These are phyloP conservation scores for Catocala nupta DNA, from an alignment of 2,888 invertebrate genomes.

Conservation along the genomic window DNA sequence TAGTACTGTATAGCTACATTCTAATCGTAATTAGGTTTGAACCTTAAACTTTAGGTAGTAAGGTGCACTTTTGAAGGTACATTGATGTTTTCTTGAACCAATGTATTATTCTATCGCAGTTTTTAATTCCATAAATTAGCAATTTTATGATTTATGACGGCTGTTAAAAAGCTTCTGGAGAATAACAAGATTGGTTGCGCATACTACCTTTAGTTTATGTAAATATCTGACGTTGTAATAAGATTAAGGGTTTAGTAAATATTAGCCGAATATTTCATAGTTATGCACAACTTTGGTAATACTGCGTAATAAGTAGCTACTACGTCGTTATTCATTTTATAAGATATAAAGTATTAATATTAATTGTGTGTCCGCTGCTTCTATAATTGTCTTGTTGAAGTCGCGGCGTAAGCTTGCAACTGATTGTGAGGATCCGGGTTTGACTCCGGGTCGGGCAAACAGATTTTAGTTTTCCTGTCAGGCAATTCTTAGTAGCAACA, in stretches of 20 bases:
- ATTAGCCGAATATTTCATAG: neutral
- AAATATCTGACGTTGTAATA: constrained; percentile 11
- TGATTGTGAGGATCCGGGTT: too few relatives aligned
- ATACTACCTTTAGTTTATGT: constrained; percentile 18
- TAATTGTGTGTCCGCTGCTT: too few relatives aligned
- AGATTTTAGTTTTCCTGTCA: too few relatives aligned
- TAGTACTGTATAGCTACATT: neutral
- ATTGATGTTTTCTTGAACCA: constrained; percentile 5
- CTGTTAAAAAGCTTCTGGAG: constrained; percentile 18
- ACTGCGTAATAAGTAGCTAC: too few relatives aligned
- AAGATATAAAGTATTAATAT: too few relatives aligned
- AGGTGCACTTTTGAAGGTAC: constrained; percentile 16
- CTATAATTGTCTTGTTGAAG: too few relatives aligned
- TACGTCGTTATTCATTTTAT: too few relatives aligned
- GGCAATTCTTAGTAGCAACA: too few relatives aligned
- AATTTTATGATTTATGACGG: constrained; percentile 41
- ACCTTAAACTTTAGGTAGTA: constrained; percentile 18
- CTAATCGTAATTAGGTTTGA: constrained; percentile 5
- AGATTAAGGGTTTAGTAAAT: neutral
- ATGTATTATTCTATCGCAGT: constrained; percentile 26
- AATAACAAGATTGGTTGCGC: constrained; percentile 31
- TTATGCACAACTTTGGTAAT: too few relatives aligned
- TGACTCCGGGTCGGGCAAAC: too few relatives aligned
- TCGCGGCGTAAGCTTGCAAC: too few relatives aligned
- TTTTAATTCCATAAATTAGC: constrained; percentile 44